Percentiles rank a stretch among this genome's conserved stretches.
phyloP scores from a whole-genome alignment of 2,113 vertebrate genomes.

The Piprites chloris region DNA sequence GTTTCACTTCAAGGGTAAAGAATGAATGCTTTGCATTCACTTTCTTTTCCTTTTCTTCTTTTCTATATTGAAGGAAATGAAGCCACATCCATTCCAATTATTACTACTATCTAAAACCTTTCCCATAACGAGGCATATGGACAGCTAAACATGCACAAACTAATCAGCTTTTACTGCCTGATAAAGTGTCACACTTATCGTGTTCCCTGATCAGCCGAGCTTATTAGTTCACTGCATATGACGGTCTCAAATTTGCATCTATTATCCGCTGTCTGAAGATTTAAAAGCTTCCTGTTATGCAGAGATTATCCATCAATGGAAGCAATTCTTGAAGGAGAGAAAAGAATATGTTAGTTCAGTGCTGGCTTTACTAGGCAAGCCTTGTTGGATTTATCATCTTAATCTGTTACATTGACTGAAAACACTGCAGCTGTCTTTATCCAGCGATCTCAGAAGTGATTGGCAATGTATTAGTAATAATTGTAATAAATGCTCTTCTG shows the following conservation, averaged over 20 bases:
- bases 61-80: not conserved
- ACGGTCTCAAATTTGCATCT: conserved; percentile 47
- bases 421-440: not conserved
- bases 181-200: conserved; percentile 32
- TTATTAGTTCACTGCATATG: conserved; percentile 27
- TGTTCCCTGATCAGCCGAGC: conserved; percentile 9
- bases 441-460: not conserved
- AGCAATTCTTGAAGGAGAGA: conserved; percentile 10
- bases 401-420: conserved; percentile 26
- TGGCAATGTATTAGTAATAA: conserved; percentile 23
- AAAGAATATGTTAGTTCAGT: not conserved
- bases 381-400: conserved; percentile 52
- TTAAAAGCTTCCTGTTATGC: conserved; percentile 35
- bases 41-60: not conserved
- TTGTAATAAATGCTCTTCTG: conserved; percentile 6
- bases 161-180: conserved; percentile 49
- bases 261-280: conserved; percentile 43
- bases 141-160: conserved; percentile 46
- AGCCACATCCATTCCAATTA: conserved; percentile 23
- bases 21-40: not conserved
- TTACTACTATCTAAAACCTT: conserved; percentile 9
- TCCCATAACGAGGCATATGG: not conserved
- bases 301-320: conserved; percentile 38
- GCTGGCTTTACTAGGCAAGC: not conserved
- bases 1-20: not conserved